Conservation (phyloP, 2,888 invertebrate species). For the Geophilus truncorum region DNA sequence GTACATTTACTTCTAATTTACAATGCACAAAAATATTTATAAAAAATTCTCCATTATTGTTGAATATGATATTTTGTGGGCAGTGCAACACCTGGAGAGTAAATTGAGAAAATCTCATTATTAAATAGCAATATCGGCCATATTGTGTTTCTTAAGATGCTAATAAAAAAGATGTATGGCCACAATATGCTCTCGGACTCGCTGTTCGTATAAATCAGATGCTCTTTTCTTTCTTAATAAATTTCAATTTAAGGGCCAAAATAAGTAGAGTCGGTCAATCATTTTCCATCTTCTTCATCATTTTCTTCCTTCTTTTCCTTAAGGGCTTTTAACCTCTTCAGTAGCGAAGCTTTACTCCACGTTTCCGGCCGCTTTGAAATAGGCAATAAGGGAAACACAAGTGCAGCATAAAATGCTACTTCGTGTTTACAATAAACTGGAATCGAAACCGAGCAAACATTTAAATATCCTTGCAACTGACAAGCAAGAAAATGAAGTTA, state of each 20-base stretch:
- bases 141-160: too few species aligned
- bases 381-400: neutral
- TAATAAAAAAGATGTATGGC: neutral
- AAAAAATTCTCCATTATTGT: too few species aligned
- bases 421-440: neutral
- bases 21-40: too few species aligned
- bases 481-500: too few species aligned
- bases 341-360: too few species aligned
- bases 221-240: neutral
- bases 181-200: neutral
- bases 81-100: too few species aligned
- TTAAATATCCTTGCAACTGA: neutral
- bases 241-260: neutral
- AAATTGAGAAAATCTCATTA: too few species aligned
- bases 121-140: too few species aligned
- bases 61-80: too few species aligned
- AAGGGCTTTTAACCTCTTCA: neutral
- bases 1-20: too few species aligned
- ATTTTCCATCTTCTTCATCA: neutral
- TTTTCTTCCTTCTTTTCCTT: neutral
- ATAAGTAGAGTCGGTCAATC: neutral
- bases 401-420: neutral
- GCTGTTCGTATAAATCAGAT: neutral
- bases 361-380: too few species aligned
- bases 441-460: neutral